Evolutionary conservation across 2,888 invertebrate species (phyloP), one percentile per base, ranked within the genome.

Genomic region (Dorcus hopei): DNA sequence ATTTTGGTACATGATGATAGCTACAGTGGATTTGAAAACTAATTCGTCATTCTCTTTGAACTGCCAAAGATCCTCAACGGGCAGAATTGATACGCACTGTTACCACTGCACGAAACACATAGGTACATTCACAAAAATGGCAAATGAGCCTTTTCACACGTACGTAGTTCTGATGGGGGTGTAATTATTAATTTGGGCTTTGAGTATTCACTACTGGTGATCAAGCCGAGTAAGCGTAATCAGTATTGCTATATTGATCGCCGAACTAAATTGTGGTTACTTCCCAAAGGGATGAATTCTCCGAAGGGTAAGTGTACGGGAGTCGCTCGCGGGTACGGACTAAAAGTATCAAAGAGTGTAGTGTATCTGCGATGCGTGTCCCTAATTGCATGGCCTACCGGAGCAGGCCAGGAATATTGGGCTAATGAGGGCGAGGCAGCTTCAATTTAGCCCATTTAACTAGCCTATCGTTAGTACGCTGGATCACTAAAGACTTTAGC

Each of bases 341-440:
- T 73, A 68, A 72, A 73, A 70, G 70, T 68, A 66, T 64, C 66
- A 71, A 72, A 72, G 70, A 69, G 68, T 67, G 66, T 62, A 58
- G 61, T 63, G 61, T 61, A 62, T 58, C 62, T 59, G 57, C 59
- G 62, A 65, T 70, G 71, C 67, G 71, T 71, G 72, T 68, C 72
- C 75, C 73, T 77, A 77, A 77, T 77, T 77, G 76, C 70, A 74
- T 75, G 74, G 76, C 77, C 77, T 77, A 77, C 76, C 77, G 74
- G 77, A 73, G 75, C 72, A 70, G 72, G 72, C 74, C 72, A 67
- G 74, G 74, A 54, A 62, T 61, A 77, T 77, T 76, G 75, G 75
- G 75, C 73, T 77, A 78, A 78, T 77, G 77, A 79, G 78, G 78
- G 78, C 79, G 79, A 77, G 78, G 77, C 78, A 72, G 75, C 74